phyloP scores from a whole-genome alignment of 2,113 vertebrate genomes.

The Catharus fuscescens region DNA sequence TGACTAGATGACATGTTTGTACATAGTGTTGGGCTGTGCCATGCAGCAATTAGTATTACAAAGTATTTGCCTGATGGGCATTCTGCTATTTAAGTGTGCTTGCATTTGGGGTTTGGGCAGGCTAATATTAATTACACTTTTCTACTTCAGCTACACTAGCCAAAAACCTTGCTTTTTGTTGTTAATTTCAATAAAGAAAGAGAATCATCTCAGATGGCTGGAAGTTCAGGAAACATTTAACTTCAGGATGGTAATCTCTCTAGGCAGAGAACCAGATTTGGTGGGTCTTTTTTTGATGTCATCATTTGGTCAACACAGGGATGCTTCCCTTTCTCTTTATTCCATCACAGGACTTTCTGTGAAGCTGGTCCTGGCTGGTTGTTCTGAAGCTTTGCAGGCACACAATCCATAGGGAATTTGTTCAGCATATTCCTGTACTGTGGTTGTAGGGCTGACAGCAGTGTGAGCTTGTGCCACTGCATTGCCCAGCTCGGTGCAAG shows the following conservation, averaged over 20 bases:
- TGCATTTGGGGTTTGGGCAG: not conserved
- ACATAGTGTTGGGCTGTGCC: fast-evolving
- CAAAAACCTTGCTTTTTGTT: not conserved
- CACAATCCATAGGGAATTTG: not conserved
- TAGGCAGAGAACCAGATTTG: not conserved
- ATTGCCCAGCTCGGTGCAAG: no score
- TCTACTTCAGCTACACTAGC: not conserved
- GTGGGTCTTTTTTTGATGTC: not conserved
- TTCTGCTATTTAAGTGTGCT: not conserved
- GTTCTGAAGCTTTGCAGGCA: not conserved
- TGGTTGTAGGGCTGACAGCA: not conserved
- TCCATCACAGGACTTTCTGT: not conserved
- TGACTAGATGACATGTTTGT: not conserved
- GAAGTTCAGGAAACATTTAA: not conserved
- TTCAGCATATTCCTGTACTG: not conserved
- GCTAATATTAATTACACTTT: not conserved
- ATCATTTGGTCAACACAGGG: fast-evolving
- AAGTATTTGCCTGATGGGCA: not conserved
- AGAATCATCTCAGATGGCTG: not conserved
- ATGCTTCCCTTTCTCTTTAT: not conserved
- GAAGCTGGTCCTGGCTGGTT: not conserved
- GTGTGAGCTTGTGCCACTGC: not conserved
- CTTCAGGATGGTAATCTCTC: not conserved
- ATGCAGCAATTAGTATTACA: not conserved
- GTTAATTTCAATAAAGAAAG: not conserved